Conservation (phyloP, 1,140 invertebrate genomes). For the Diuraphis noxia region DNA sequence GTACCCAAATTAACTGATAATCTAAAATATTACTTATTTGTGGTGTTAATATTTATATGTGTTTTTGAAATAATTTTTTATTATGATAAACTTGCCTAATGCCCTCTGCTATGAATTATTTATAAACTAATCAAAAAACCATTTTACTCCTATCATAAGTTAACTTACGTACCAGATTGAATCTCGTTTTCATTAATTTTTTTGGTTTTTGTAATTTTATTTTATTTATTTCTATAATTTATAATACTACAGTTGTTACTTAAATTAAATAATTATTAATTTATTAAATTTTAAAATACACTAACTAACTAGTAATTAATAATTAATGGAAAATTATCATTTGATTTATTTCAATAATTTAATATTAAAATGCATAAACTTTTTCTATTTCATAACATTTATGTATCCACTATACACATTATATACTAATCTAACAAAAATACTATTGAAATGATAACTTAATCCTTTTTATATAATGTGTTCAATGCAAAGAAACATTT, state of each 20-base stretch:
- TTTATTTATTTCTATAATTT: background rate
- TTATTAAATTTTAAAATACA: background rate
- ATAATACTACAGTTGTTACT: background rate
- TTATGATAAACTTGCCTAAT: background rate
- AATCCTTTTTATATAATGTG: background rate
- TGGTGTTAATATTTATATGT: background rate
- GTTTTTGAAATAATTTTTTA: background rate
- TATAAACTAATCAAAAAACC: background rate
- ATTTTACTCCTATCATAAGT: background rate
- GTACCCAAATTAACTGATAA: background rate
- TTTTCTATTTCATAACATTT: background rate
- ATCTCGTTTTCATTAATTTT: background rate
- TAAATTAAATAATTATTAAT: background rate
- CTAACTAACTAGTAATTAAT: background rate
- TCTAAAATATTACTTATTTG: background rate
- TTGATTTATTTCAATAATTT: background rate
- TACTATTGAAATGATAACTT: conserved; percentile 16
- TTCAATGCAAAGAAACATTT: background rate
- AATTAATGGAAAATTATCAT: background rate
- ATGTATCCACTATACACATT: background rate
- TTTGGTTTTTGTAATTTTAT: background rate
- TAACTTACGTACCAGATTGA: background rate
- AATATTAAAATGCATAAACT: background rate
- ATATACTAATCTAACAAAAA: conserved; percentile 1
- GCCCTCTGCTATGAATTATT: background rate